A percentile compares a stretch with the other conserved stretches of the same genome.
These are phyloP conservation scores for Grammomys surdaster DNA, from an alignment of 2,113 vertebrate species.

Conservation along the genomic window DNA sequence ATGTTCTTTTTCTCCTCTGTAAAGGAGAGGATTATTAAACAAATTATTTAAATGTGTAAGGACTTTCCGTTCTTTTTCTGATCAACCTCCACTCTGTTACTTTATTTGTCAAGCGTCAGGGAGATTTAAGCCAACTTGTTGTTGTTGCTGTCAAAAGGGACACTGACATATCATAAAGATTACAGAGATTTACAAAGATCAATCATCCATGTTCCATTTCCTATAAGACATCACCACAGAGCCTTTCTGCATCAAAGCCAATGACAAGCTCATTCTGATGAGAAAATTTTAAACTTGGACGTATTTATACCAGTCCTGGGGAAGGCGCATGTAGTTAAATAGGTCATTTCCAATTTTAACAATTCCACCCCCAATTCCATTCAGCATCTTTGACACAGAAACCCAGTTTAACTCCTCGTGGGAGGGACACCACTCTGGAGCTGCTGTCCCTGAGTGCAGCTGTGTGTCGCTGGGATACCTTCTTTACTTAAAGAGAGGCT, in stretches of 20 bases:
- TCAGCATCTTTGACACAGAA: constrained; percentile 84
- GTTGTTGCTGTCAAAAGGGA: background rate
- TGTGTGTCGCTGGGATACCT: constrained; percentile 57
- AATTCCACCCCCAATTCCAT: constrained; percentile 79
- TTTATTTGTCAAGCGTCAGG: background rate
- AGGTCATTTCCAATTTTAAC: constrained; percentile 85
- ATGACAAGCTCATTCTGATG: constrained; percentile 59
- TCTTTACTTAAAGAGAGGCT: constrained; percentile 78
- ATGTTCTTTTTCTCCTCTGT: constrained; percentile 11
- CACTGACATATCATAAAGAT: constrained; percentile 25
- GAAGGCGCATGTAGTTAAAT: constrained; percentile 76
- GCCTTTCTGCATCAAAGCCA: constrained; percentile 40
- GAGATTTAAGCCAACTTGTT: constrained; percentile 39
- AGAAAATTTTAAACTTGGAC: constrained; percentile 76
- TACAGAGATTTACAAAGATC: constrained; percentile 35
- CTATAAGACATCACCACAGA: background rate
- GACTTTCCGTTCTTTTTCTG: background rate
- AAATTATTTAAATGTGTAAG: constrained; percentile 13
- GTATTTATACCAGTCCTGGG: constrained; percentile 74
- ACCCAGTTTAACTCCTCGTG: constrained; percentile 81
- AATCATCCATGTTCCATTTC: background rate
- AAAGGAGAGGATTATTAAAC: background rate
- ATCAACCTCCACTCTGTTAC: background rate
- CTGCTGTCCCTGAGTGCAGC: constrained; percentile 50
- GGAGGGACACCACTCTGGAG: constrained; percentile 73